Evolutionary conservation across 2,888 invertebrate genomes (phyloP), one percentile per base, ranked within the genome.

Genomic region (Hydroisotoma schaefferi): DNA sequence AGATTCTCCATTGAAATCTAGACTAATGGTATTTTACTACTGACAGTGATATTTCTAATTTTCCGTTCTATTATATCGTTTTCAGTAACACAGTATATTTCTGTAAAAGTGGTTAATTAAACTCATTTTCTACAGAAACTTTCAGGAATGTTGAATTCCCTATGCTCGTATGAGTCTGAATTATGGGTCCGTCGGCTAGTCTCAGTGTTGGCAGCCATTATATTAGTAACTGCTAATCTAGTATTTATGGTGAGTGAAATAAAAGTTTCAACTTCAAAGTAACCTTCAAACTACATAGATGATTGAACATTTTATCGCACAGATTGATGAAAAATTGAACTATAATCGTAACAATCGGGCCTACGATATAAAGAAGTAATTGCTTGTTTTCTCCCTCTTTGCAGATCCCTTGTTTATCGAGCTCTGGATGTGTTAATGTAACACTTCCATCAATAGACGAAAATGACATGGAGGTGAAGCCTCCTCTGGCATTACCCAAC

Each of bases 201-300:
- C 29, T 81, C 84, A 44, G 79, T 82, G 57, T 75, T 81, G 54
- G 81, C 83, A 57, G 82, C 84, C 44, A 72, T 82, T 33, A 76
- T 83, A 20, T 77, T 85, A 65, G 82, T 82, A 23, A 75, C 80
- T 22, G 80, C 82, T 53, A 85, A 84, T 77, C 76, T 83, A 61
- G 75, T 82, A 59, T 84, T 85, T 74, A 81, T 83, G 80, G 85
- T 85, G 77, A 78, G 79, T 74, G 44, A 48, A 20, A 28, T 28
- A 26, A 23, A n/a, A 28, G 25, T 6, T 8, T n/a, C n/a, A n/a
- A n/a, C n/a, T n/a, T n/a, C n/a, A n/a, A n/a, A n/a, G n/a, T n/a
- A n/a, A n/a, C n/a, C n/a, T n/a, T n/a, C n/a, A n/a, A n/a, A n/a
- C n/a, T n/a, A n/a, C n/a, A n/a, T n/a, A n/a, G n/a, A n/a, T n/a